Conservation (phyloP, 2,113 vertebrate species). For the Apus apus region DNA sequence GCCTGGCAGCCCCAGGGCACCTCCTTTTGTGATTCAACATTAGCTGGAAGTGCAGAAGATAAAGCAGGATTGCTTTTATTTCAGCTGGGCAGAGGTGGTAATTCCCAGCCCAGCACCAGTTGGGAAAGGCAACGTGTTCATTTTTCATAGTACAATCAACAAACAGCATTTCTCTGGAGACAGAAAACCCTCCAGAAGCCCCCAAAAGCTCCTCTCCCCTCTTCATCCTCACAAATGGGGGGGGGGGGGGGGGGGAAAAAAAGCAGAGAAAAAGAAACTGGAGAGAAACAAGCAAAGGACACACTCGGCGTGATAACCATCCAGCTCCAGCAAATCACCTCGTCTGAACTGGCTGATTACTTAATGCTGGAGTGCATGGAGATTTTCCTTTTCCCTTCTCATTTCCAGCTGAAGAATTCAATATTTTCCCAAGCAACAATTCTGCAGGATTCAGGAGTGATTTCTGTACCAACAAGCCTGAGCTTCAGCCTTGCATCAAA, state of each 20-base stretch:
- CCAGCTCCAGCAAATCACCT: neutral
- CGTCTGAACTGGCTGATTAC: neutral
- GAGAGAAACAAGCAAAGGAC: neutral
- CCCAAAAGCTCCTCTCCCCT: neutral
- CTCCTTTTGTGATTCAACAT: neutral
- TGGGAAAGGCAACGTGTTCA: neutral
- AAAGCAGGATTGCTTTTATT: constrained; percentile 29
- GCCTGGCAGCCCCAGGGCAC: neutral
- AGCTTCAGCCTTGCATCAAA: neutral
- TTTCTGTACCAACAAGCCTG: neutral
- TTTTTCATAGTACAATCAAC: neutral
- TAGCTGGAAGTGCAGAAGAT: neutral
- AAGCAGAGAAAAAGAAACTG: neutral
- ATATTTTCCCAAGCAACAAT: neutral
- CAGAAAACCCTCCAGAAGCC: neutral
- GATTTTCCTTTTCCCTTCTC: neutral
- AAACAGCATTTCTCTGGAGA: neutral
- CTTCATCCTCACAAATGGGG: neutral
- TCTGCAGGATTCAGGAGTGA: neutral
- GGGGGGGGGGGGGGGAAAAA: no score
- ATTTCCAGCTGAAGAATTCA: neutral
- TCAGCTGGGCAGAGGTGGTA: neutral
- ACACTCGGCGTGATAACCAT: fast-evolving
- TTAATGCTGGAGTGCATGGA: neutral
- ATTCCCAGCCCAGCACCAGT: fast-evolving